phyloP scores from a whole-genome alignment of 2,888 invertebrate genomes.

The Bellardia bayeri region DNA sequence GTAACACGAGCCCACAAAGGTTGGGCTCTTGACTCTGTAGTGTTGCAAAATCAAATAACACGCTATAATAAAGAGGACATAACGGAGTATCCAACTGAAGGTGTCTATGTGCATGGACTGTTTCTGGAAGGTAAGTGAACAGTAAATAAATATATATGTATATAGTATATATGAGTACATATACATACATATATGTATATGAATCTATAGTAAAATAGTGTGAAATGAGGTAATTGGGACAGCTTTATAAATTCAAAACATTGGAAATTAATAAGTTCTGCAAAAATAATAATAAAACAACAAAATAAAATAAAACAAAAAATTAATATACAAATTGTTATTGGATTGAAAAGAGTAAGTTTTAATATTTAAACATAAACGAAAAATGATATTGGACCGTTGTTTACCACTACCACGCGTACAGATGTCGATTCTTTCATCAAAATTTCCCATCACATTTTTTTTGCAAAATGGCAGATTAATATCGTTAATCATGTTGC shows the following conservation, averaged over 20 bases:
- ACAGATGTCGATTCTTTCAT: too few relatives aligned
- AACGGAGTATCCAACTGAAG: conserved; percentile 95
- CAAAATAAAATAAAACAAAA: too few relatives aligned
- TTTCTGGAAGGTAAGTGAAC: conserved; percentile 92
- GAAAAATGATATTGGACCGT: too few relatives aligned
- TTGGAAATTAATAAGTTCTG: neutral
- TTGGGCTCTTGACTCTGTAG: conserved; percentile 98
- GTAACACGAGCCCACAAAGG: conserved; percentile 98
- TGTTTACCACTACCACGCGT: too few relatives aligned
- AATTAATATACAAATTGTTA: too few relatives aligned
- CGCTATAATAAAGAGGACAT: conserved; percentile 95
- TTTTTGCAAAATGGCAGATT: too few relatives aligned
- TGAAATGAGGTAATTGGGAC: neutral
- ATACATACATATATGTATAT: neutral
- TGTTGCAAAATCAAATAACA: conserved; percentile 96
- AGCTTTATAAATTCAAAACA: neutral
- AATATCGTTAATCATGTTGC: too few relatives aligned
- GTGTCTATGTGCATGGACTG: conserved; percentile 95
- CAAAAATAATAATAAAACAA: neutral
- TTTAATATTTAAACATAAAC: too few relatives aligned
- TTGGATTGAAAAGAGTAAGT: too few relatives aligned
- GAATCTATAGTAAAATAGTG: conserved; percentile 4
- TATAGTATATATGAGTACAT: too few relatives aligned
- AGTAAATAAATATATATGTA: neutral
- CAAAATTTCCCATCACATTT: too few relatives aligned